phyloP scores from a whole-genome alignment of 2,888 invertebrate genomes.

The Aethes cnicana region DNA sequence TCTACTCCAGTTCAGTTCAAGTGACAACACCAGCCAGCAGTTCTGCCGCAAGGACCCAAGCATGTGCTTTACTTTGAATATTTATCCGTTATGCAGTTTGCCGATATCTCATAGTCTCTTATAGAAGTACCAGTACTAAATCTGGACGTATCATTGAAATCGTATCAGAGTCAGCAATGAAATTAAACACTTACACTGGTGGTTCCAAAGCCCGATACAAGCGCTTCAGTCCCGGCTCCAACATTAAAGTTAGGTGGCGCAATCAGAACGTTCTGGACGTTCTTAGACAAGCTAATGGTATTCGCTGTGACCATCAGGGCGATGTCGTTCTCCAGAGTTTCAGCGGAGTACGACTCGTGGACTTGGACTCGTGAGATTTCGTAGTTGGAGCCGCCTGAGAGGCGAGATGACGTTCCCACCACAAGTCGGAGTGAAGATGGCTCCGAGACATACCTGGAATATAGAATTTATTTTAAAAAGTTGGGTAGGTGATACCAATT shows the following conservation, averaged over 20 bases:
- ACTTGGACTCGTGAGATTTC: slow-evolving; percentile 49
- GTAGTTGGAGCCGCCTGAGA: slow-evolving; percentile 58
- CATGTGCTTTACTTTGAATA: no score
- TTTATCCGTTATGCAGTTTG: no score
- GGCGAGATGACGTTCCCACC: slow-evolving; percentile 58
- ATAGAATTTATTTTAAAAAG: slow-evolving; percentile 2
- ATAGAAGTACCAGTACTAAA: no score
- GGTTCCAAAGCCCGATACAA: slow-evolving; percentile 71
- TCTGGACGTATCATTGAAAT: no score
- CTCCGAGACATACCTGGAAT: slow-evolving; percentile 49
- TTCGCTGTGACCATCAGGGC: slow-evolving; percentile 54
- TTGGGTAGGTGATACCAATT: no score
- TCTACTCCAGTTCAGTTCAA: no score
- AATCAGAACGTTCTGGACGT: slow-evolving; percentile 49
- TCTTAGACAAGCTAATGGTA: slow-evolving; percentile 49
- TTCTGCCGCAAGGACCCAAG: no score
- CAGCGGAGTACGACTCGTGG: slow-evolving; percentile 55
- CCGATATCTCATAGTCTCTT: no score
- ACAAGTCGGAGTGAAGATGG: slow-evolving; percentile 51
- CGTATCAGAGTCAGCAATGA: no score
- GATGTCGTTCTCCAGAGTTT: slow-evolving; percentile 63
- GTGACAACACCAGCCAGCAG: no score
- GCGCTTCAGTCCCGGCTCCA: slow-evolving; percentile 55
- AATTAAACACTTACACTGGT: slow-evolving; percentile 46
- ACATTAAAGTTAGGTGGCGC: slow-evolving; percentile 47